Conservation (phyloP, 2,888 invertebrate species). For the Zele albiditarsus region DNA sequence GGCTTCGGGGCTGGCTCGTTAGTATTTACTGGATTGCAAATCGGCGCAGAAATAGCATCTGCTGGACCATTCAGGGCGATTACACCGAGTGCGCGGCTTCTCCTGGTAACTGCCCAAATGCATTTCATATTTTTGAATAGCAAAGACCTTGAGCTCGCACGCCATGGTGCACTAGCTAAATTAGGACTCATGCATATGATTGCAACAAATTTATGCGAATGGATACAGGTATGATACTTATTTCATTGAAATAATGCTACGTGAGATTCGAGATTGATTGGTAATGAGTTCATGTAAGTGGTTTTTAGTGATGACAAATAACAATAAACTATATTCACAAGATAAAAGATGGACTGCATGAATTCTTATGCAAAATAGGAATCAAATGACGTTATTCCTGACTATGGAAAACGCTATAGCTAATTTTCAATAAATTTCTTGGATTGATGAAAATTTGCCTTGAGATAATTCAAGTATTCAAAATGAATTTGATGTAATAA, state of each 20-base stretch:
- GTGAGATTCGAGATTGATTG: no score
- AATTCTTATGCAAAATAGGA: no score
- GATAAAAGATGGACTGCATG: no score
- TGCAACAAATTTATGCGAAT: conserved; percentile 93
- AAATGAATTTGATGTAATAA: no score
- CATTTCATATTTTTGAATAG: conserved; percentile 95
- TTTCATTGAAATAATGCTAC: background rate
- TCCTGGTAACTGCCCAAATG: conserved; percentile 91
- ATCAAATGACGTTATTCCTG: no score
- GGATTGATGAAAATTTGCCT: no score
- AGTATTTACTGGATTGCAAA: conserved; percentile 82
- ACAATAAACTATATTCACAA: no score
- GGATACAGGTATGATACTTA: conserved; percentile 81
- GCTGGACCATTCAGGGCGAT: conserved; percentile 77
- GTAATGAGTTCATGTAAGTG: background rate
- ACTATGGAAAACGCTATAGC: no score
- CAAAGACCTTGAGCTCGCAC: conserved; percentile 80
- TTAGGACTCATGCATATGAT: conserved; percentile 97
- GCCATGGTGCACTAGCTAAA: conserved; percentile 82
- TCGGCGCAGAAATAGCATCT: conserved; percentile 74
- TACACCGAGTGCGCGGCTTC: conserved; percentile 86
- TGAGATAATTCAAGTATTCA: no score
- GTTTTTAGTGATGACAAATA: no score
- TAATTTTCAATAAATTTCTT: no score
- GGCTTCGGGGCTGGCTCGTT: conserved; percentile 76